phyloP scores from a whole-genome alignment of 2,888 invertebrate genomes.

The Paralinhomoeus sp. region DNA sequence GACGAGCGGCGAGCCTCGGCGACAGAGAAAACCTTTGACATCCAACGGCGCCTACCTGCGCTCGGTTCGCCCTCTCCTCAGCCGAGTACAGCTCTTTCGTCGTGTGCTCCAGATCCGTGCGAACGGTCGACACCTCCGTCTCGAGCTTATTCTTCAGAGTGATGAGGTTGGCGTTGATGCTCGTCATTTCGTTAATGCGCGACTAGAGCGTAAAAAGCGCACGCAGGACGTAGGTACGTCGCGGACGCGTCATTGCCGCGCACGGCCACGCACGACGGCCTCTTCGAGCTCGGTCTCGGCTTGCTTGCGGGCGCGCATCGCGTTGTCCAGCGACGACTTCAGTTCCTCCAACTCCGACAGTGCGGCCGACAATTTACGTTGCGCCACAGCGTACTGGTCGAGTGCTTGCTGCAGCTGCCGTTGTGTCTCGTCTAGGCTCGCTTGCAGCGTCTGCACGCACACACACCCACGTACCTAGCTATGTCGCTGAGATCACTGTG shows the following conservation, averaged over 20 bases:
- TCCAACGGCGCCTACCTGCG: conserved; percentile 36
- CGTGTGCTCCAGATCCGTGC: conserved; percentile 90
- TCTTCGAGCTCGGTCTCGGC: conserved; percentile 37
- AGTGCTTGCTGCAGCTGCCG: conserved; percentile 81
- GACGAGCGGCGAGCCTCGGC: no score
- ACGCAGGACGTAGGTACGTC: no score
- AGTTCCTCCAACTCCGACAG: conserved; percentile 51
- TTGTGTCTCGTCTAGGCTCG: conserved; percentile 84
- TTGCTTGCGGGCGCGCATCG: conserved; percentile 67
- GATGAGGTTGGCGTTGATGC: conserved; percentile 79
- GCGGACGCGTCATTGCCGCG: no score
- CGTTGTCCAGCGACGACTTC: conserved; percentile 38
- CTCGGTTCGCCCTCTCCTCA: conserved; percentile 82
- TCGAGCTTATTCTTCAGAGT: conserved; percentile 50
- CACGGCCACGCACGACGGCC: conserved; percentile 1
- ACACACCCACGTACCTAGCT: neutral
- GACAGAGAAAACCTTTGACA: no score
- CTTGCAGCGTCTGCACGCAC: conserved; percentile 42
- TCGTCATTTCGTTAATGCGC: conserved; percentile 23
- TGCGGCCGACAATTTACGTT: conserved; percentile 19
- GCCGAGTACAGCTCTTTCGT: conserved; percentile 57
- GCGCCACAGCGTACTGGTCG: conserved; percentile 38
- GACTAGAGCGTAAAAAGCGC: no score
- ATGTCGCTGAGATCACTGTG: neutral
- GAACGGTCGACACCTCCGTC: conserved; percentile 42